Conservation (phyloP, 2,888 invertebrate genomes). For the Stenotaenia linearis region DNA sequence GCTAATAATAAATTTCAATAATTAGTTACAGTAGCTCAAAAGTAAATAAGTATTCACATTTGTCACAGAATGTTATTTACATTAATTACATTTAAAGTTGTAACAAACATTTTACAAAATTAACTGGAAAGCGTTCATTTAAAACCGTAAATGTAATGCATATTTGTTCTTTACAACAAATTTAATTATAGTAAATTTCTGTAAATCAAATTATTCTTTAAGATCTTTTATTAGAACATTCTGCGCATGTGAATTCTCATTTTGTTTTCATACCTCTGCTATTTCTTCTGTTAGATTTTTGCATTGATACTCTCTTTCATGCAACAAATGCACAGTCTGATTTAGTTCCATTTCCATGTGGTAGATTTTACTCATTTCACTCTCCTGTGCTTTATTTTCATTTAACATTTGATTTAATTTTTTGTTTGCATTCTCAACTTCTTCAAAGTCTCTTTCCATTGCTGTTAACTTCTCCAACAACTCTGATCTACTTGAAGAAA, state of each 20-base stretch:
- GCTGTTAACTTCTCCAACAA: background rate
- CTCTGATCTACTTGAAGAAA: background rate
- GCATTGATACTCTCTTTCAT: constrained; percentile 77
- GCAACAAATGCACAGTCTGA: constrained; percentile 73
- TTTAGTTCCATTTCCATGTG: constrained; percentile 62
- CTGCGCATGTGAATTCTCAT: no score
- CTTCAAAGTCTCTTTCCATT: background rate
- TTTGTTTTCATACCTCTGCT: constrained; percentile 52
- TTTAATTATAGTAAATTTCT: no score
- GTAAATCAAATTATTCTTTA: no score
- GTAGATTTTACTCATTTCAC: background rate
- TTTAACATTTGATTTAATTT: background rate
- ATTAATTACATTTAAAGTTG: no score
- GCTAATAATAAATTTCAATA: background rate
- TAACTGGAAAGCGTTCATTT: no score
- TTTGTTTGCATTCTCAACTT: background rate
- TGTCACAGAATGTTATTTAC: no score
- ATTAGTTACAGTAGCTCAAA: background rate
- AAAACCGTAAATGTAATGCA: no score
- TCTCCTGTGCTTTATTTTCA: background rate
- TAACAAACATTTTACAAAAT: no score
- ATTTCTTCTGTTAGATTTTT: constrained; percentile 80
- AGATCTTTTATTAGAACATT: no score
- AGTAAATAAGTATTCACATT: no score
- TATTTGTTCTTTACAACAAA: no score